Conservation (phyloP, 2,888 invertebrate genomes). For the Platycheirus albimanus region DNA sequence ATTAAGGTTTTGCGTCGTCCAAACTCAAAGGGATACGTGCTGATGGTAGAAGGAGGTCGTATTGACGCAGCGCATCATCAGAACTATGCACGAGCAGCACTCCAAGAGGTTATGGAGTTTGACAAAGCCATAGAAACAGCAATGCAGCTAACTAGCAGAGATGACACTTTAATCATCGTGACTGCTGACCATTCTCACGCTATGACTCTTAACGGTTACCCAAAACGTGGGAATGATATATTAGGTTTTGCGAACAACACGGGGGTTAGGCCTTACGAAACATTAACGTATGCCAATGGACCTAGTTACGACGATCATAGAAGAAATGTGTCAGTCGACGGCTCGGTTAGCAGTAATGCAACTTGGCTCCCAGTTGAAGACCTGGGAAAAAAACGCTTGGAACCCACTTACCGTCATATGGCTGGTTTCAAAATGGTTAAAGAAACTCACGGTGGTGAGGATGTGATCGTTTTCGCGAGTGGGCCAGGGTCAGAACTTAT, state of each 20-base stretch:
- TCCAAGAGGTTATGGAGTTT: constrained; percentile 86
- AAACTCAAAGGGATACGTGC: constrained; percentile 83
- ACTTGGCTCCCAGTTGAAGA: constrained; percentile 78
- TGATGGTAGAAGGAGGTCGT: constrained; percentile 86
- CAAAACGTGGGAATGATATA: constrained; percentile 85
- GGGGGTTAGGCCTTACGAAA: constrained; percentile 83
- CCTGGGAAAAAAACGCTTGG: constrained; percentile 76
- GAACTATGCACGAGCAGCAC: constrained; percentile 85
- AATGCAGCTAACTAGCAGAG: constrained; percentile 81
- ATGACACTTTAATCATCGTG: constrained; percentile 87
- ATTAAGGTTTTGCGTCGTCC: constrained; percentile 82
- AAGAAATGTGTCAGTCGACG: constrained; percentile 75
- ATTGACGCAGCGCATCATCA: constrained; percentile 87
- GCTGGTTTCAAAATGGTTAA: constrained; percentile 83
- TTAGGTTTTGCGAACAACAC: constrained; percentile 83
- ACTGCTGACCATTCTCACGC: constrained; percentile 87
- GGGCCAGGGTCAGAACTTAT: constrained; percentile 86
- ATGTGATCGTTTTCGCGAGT: constrained; percentile 87
- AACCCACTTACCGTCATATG: constrained; percentile 83
- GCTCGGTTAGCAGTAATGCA: constrained; percentile 75
- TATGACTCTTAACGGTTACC: constrained; percentile 86
- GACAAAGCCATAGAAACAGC: constrained; percentile 86
- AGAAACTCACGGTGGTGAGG: constrained; percentile 87
- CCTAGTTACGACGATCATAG: constrained; percentile 85
- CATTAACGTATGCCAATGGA: constrained; percentile 86